Conservation (phyloP, 1,140 invertebrate genomes). For the Orius laevigatus region DNA sequence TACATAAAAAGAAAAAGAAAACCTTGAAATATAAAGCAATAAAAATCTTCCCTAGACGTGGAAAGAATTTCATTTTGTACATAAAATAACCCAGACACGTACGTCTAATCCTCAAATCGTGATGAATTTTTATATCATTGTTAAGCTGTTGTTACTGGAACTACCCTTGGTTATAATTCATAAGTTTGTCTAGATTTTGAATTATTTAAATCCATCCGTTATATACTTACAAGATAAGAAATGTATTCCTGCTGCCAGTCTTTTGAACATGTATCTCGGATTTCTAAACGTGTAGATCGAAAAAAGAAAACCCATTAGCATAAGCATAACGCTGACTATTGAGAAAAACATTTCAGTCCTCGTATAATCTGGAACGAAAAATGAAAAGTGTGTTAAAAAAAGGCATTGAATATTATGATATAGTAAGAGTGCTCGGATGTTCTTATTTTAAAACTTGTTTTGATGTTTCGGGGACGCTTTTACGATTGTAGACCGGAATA, state of each 20-base stretch:
- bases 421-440: conserved; percentile 1
- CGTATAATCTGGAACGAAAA: conserved; percentile 51
- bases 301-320: conserved; percentile 63
- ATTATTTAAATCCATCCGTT: too few relatives aligned
- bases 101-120: too few relatives aligned
- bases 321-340: conserved; percentile 61
- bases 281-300: conserved; percentile 73
- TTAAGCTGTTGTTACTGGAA: too few relatives aligned
- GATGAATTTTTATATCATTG: not conserved
- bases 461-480: not conserved
- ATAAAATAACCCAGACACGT: too few relatives aligned
- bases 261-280: conserved; percentile 77
- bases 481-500: not conserved
- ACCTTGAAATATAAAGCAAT: too few relatives aligned
- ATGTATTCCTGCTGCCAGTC: conserved; percentile 67
- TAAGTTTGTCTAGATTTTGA: too few relatives aligned
- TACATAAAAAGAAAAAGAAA: too few relatives aligned
- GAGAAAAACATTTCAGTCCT: conserved; percentile 71
- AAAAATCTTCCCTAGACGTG: too few relatives aligned
- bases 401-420: not conserved
- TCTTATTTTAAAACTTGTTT: conserved; percentile 20
- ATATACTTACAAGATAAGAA: conserved; percentile 54
- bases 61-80: too few relatives aligned
- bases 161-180: too few relatives aligned
- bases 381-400: not conserved